Evolutionary conservation across 2,888 invertebrate genomes (phyloP).

Genomic region (Iphiclides podalirius): DNA sequence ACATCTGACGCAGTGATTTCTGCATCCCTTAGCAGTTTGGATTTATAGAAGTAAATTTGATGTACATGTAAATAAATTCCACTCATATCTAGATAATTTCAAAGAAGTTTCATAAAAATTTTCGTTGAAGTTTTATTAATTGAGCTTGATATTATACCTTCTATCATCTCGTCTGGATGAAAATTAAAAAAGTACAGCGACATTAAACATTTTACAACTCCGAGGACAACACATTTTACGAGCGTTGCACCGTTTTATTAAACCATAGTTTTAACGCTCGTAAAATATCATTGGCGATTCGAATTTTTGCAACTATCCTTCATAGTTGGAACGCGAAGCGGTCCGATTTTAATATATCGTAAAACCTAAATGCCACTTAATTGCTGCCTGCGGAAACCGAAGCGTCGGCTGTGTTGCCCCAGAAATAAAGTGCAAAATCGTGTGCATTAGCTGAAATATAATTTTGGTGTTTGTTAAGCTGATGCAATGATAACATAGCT

Average conservation of each 20-base stretch:
- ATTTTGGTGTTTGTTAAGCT: constrained; percentile 20
- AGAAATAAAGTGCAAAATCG: constrained; percentile 39
- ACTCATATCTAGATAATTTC: too few relatives aligned
- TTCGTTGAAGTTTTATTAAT: too few relatives aligned
- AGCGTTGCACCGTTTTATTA: constrained; percentile 20
- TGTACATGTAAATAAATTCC: too few relatives aligned
- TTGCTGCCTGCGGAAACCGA: constrained; percentile 16
- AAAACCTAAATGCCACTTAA: constrained; percentile 45
- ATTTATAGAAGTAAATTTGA: too few relatives aligned
- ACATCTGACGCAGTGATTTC: too few relatives aligned
- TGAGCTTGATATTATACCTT: background rate
- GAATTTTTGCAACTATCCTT: constrained; percentile 47
- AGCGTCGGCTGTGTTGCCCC: constrained; percentile 25
- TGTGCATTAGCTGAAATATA: constrained; percentile 12
- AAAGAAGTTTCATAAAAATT: too few relatives aligned
- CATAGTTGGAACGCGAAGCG: constrained; percentile 46
- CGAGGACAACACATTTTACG: constrained; percentile 14
- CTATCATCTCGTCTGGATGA: background rate
- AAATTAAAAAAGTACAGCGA: constrained; percentile 4
- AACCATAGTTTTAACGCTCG: constrained; percentile 31
- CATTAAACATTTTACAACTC: constrained; percentile 2
- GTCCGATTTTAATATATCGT: constrained; percentile 58
- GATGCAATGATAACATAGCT: constrained; percentile 24
- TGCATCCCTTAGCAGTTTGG: too few relatives aligned
- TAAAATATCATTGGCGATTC: constrained; percentile 37